Conservation (phyloP, 2,888 invertebrate genomes). For the Netelia fuscicornis region DNA sequence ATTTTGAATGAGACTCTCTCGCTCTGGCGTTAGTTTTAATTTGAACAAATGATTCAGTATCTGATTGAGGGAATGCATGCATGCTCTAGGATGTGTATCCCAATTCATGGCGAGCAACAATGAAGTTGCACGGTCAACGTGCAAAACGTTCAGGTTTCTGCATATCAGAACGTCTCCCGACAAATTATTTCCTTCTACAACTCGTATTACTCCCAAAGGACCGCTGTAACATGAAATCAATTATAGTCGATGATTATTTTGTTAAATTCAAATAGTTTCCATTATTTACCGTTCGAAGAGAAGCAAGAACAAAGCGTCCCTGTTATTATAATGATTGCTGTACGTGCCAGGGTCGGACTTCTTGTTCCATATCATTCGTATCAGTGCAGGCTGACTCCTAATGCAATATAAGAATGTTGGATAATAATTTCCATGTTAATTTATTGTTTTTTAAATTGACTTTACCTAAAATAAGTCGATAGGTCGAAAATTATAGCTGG, state of each 20-base stretch:
- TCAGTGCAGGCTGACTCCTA: constrained; percentile 86
- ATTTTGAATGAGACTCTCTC: constrained; percentile 89
- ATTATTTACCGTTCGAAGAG: constrained; percentile 86
- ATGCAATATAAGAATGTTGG: constrained; percentile 5
- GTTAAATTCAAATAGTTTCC: constrained; percentile 15
- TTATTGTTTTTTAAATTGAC: constrained; percentile 8
- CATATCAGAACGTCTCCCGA: constrained; percentile 87
- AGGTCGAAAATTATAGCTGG: constrained; percentile 89
- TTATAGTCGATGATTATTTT: background rate
- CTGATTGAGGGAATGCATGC: constrained; percentile 91
- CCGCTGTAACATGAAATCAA: constrained; percentile 83
- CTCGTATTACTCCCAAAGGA: constrained; percentile 86
- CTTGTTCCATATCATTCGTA: constrained; percentile 87
- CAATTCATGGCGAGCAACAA: constrained; percentile 90
- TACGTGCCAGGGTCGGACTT: constrained; percentile 85
- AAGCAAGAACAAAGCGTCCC: constrained; percentile 86
- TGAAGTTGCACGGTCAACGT: constrained; percentile 90
- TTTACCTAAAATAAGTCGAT: constrained; percentile 87
- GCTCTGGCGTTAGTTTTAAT: constrained; percentile 86
- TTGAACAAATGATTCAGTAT: constrained; percentile 89
- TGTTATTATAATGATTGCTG: constrained; percentile 84
- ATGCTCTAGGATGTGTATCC: constrained; percentile 91
- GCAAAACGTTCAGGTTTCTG: constrained; percentile 88
- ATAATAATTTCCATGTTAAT: background rate
- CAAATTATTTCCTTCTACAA: constrained; percentile 86